These are phyloP conservation scores for Tinamus guttatus DNA, from an alignment of 2,113 vertebrate species.

Conservation along the genomic window DNA sequence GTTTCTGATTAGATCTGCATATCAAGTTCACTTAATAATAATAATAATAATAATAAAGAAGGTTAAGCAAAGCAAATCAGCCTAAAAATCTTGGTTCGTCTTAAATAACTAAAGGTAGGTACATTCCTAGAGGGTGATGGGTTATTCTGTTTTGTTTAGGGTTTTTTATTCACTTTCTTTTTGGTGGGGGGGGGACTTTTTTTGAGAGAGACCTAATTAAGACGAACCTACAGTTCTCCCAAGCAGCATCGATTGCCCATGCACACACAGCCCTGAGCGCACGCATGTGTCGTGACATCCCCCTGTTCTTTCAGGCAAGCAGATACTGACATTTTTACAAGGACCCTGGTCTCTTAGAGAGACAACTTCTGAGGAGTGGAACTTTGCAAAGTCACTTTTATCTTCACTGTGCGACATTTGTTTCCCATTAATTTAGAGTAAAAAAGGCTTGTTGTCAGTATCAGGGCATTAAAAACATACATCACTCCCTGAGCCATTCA, in stretches of 20 bases:
- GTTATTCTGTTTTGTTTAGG: neutral
- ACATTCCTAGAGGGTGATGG: neutral
- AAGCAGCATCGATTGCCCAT: fast-evolving
- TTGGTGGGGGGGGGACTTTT: too few relatives aligned
- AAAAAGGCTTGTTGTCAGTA: constrained; percentile 60
- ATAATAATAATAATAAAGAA: neutral
- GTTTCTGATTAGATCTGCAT: neutral
- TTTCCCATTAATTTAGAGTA: constrained; percentile 55
- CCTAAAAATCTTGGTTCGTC: neutral
- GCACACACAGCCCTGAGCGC: fast-evolving
- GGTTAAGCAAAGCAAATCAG: neutral
- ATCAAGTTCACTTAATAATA: neutral
- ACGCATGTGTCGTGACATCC: fast-evolving
- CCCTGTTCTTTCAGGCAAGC: neutral
- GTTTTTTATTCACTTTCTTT: neutral
- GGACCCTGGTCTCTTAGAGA: neutral
- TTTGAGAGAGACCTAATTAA: neutral
- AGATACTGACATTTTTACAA: neutral
- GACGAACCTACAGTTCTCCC: neutral
- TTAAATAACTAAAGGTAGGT: neutral
- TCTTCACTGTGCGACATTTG: neutral
- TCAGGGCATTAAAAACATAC: constrained; percentile 44
- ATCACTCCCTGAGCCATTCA: constrained; percentile 41
- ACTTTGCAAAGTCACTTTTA: constrained; percentile 63
- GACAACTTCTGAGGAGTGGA: neutral